Percentiles rank a stretch among this genome's conserved stretches.
Evolutionary conservation across 1,140 invertebrate genomes (phyloP).

Genomic region (Venustaconcha ellipsiformis): DNA sequence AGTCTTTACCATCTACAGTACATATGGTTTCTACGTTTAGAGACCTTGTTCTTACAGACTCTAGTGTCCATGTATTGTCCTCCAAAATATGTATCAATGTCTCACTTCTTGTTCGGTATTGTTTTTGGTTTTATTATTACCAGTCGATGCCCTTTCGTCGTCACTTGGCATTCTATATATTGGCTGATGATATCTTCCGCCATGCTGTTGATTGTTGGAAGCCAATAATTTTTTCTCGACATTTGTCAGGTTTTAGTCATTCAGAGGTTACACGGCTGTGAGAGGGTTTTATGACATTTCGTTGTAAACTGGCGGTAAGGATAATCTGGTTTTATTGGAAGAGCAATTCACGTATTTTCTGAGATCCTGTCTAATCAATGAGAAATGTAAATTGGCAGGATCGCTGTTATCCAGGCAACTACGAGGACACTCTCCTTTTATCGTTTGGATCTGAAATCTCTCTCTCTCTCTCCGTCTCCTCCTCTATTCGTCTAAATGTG

Average conservation of each 20-base stretch:
- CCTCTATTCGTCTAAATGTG: constrained; percentile 9
- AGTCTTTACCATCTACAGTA: no score
- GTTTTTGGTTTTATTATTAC: no score
- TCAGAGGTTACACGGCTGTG: constrained; percentile 34
- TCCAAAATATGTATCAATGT: no score
- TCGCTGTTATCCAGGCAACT: neutral
- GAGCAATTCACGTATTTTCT: neutral
- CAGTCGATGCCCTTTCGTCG: no score
- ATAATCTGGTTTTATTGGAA: constrained; percentile 31
- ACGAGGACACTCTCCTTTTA: no score
- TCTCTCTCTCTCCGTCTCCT: constrained; percentile 14
- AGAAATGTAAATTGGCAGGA: constrained; percentile 17
- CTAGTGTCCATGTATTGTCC: no score
- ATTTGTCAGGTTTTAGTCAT: constrained; percentile 43
- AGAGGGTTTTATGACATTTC: constrained; percentile 28
- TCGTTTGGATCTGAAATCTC: neutral
- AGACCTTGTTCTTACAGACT: neutral
- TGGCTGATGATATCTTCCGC: no score
- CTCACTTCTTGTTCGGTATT: no score
- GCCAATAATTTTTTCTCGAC: constrained; percentile 38
- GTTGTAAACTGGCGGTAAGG: constrained; percentile 28
- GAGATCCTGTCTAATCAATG: constrained; percentile 25
- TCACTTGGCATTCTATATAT: no score
- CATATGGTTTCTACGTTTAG: no score
- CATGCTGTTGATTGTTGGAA: constrained; percentile 28